Evolutionary conservation across 2,888 invertebrate genomes (phyloP), one percentile per base, ranked within the genome.

Genomic region (Athalia rosae): DNA sequence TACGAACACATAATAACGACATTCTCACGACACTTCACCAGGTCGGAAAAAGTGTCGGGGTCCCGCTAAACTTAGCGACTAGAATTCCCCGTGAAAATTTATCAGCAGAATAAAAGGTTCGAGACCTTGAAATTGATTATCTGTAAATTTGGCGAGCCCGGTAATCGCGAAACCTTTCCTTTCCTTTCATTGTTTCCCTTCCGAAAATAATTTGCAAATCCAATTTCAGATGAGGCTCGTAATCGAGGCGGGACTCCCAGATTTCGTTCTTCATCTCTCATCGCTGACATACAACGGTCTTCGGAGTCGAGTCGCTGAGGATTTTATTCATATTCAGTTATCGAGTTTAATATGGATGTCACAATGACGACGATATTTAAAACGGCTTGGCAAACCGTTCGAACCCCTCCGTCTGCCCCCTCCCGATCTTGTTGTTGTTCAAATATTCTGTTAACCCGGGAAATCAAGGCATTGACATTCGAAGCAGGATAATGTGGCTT

Each of bases 381-480:
- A 53, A 47, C n/a, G 6, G 28, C 67, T 50, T 53, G 50, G 67
- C n/a, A n/a, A 67, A 67, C 9, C 53, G 67, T 50, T 67, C 28
- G 2, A 28, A 28, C 28, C 28, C 28, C 28, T 28, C 28, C 28
- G 28, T 28, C 2, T 28, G 7, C 53, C 50, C 4, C 9, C 6
- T 9, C 48, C 41, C 67, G 28, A 15, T 28, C 50, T 53, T 15
- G 15, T 67, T 50, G 28, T 41, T 67, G 50, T 67, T 53, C 28
- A 8, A 67, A 67, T 67, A 67, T 41, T 41, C 67, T 28, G 50
- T 53, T 50, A 41, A 53, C 53, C 67, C 50, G 5, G 41, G 47
- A 64, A 64, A 64, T 47, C 47, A 64, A 64, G 13, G 45, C 11
- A 64, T 64, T 15, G 64, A 64, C 47, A 47, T 64, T 64, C 41